These are phyloP conservation scores for Myxocyprinus asiaticus DNA, from an alignment of 2,113 vertebrate genomes.

Conservation along the genomic window DNA sequence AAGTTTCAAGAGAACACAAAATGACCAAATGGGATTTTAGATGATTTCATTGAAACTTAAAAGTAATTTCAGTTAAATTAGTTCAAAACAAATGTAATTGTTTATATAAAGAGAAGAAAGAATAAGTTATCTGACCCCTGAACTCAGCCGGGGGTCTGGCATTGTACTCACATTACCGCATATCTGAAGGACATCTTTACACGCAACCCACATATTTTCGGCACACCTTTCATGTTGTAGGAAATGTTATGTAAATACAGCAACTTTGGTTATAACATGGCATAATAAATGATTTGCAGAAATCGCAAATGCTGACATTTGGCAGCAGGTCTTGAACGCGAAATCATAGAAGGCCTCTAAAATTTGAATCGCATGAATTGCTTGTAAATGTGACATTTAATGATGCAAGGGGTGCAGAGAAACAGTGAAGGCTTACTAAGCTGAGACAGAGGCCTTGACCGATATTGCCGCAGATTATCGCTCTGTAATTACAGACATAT, in stretches of 20 bases:
- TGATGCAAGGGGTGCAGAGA: background rate
- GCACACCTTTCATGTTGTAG: background rate
- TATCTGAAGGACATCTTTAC: background rate
- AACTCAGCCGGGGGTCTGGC: background rate
- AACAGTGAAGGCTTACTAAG: background rate
- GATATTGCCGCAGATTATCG: background rate
- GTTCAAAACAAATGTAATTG: background rate
- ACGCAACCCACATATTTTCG: background rate
- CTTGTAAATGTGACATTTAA: background rate
- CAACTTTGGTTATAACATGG: background rate
- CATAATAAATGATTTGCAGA: background rate
- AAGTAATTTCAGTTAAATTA: background rate
- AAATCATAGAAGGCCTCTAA: background rate
- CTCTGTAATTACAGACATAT: background rate
- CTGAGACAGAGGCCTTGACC: background rate
- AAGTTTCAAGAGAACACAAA: background rate
- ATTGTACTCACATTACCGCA: background rate
- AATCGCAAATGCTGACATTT: background rate
- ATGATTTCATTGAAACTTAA: background rate
- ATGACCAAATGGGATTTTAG: background rate
- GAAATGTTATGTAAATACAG: constrained; percentile 12
- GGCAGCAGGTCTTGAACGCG: background rate
- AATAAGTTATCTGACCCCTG: background rate
- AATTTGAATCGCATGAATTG: background rate
- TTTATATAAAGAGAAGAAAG: background rate